Percentiles rank a stretch among this genome's conserved stretches.
phyloP scores from a whole-genome alignment of 2,888 invertebrate genomes.

The Agriopis leucophaearia region DNA sequence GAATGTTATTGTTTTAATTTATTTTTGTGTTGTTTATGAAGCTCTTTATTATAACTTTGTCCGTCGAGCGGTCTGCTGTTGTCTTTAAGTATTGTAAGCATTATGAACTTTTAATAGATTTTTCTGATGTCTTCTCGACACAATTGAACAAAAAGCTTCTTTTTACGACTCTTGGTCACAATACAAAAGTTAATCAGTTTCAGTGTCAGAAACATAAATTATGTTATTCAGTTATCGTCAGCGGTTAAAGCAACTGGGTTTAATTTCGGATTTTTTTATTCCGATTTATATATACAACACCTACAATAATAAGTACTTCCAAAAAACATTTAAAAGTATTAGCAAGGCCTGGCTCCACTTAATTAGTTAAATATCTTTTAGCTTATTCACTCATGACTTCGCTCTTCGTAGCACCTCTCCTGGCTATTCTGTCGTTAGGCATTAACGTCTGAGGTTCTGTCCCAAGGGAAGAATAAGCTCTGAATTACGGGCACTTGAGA shows the following conservation, averaged over 20 bases:
- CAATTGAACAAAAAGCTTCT: conserved; percentile 11
- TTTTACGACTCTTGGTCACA: conserved; percentile 15
- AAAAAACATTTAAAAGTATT: too few relatives aligned
- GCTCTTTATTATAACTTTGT: conserved; percentile 45
- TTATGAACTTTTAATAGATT: conserved; percentile 39
- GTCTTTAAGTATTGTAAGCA: conserved; percentile 39
- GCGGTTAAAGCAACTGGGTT: neutral
- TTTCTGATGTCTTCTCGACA: conserved; percentile 14
- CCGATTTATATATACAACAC: neutral
- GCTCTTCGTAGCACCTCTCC: neutral
- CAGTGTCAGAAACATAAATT: conserved; percentile 12
- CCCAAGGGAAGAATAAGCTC: conserved; percentile 30
- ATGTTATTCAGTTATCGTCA: neutral
- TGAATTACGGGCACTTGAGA: conserved; percentile 31
- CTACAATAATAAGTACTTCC: too few relatives aligned
- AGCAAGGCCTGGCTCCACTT: neutral
- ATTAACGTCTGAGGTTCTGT: conserved; percentile 21
- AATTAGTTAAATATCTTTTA: neutral
- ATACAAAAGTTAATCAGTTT: conserved; percentile 20
- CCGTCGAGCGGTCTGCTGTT: conserved; percentile 39
- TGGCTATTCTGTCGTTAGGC: conserved; percentile 5
- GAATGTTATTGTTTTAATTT: conserved; percentile 47
- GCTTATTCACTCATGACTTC: neutral
- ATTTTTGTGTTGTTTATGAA: conserved; percentile 47
- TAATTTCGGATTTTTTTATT: neutral